Evolutionary conservation across 2,797 vertebrate genomes (phyloP), one percentile per base, ranked within the genome.

Genomic region (Phalloptychus januarius): DNA sequence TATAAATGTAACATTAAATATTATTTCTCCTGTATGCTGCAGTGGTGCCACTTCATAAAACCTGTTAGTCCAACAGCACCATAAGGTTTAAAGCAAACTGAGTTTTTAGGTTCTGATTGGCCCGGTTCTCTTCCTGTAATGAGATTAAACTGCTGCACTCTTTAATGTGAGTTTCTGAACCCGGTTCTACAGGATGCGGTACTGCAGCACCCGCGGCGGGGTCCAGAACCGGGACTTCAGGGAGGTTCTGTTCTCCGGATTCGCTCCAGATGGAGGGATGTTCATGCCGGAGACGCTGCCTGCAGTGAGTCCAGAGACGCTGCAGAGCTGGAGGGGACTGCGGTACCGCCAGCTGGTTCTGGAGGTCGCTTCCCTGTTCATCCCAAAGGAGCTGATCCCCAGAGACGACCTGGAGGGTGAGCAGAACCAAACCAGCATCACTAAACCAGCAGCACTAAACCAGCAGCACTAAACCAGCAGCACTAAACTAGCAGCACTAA

Each of bases 221-320:
- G 83, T 90, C 5, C 76, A 50, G 0, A 87, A 92, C 0, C 86
- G 95, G 23, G 83, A 94, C 88, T 99, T 99, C 75, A 90, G 91
- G 75, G 95, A 94, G 18, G 96, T 96, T 12, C 94, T 99, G 36
- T 97, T 98, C 79, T 96, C 98, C 0, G 97, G 97, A 23, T 99
- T 92, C 0, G 97, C 98, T 0, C 85, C 95, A 0, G 97, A 99
- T 0, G 97, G 97, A 0, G 98, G 98, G 3, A 98, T 99, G 93
- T 98, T 97, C 83, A 95, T 99, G 97, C 98, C 98, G 0, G 95
- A 96, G 85, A 77, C 0, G 13, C 20, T 99, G 15, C 98, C 98
- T 0, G 65, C 5, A 0, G 90, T 99, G 83, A 89, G 88, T 3
- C 7, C 52, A 2, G 84, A 94, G 76, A 96, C 93, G 0, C 83